Conservation (phyloP, 2,888 invertebrate genomes). For the Periphyllus acericola region DNA sequence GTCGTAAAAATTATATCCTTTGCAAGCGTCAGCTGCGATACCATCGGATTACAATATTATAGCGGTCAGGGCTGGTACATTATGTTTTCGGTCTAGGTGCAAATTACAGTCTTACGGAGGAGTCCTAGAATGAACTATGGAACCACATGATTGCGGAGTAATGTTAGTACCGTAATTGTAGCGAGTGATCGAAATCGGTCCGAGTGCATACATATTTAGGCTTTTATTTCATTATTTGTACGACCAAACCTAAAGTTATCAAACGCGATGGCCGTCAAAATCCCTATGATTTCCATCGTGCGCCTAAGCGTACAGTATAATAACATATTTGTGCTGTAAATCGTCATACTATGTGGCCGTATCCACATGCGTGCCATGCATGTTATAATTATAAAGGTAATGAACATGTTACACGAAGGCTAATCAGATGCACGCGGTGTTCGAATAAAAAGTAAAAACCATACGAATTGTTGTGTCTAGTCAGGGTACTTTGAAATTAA, state of each 20-base stretch:
- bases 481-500: neutral
- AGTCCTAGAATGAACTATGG: neutral
- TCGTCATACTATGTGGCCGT: neutral
- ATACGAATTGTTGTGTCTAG: neutral
- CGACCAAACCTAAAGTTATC: too few relatives aligned
- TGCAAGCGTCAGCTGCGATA: neutral
- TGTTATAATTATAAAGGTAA: neutral
- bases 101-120: too few relatives aligned
- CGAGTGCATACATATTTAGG: too few relatives aligned
- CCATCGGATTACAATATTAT: neutral
- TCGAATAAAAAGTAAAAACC: constrained; percentile 5
- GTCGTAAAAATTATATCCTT: neutral
- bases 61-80: too few relatives aligned
- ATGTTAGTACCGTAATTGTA: too few relatives aligned
- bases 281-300: too few relatives aligned
- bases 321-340: neutral
- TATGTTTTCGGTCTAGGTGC: too few relatives aligned
- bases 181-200: too few relatives aligned
- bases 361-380: neutral
- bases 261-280: neutral
- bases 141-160: too few relatives aligned
- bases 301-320: neutral
- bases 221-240: too few relatives aligned
- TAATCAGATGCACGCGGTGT: neutral
- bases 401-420: neutral